Base-by-base conservation (phyloP, 2,888 invertebrate species). In the Harpalus rufipes region DNA sequence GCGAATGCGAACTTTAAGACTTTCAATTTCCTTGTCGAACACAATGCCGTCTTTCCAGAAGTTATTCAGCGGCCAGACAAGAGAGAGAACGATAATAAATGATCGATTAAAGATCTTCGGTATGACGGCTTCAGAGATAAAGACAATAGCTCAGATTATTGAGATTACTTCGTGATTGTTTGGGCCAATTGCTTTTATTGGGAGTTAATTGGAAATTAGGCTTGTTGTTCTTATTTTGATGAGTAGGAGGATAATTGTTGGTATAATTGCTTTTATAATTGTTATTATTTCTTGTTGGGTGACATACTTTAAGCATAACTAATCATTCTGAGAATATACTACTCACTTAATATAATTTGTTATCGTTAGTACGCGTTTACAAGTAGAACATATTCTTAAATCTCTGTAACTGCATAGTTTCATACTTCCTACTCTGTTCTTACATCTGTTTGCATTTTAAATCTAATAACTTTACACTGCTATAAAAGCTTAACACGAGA, bases 11-110 rank as follows among this genome's bases (percentile, higher is more conserved):
- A 51, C 44, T 51, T 32, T 51, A 12, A 56, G 76, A 76, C 76
- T 76, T 76, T 76, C 76, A 76, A 76, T 76, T 76, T 76, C 76
- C 76, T 76, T 56, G 44, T 76, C 76, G 25, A 44, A 25, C 44
- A 44, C 44, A 21, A 18, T 21, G 25, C 21, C 76, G 14, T 12
- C 16, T 25, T 44, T 16, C 56, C 44, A 44, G 76, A 51, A 51
- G 39, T 14, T 39, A 72, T 72, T 72, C 32, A 32, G 39, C 14
- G 72, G 39, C 72, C 44, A 68, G 41, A 25, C 21, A n/a, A 41
- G 68, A 8, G 8, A 44, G 51, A 41, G 16, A 18, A 4, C 14
- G 51, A 51, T 76, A 51, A 76, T 76, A 51, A 76, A 76, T 76
- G 76, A 76, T 76, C 44, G 76, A 51, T 44, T 76, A 76, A 76